A percentile compares a stretch with the other conserved stretches of the same genome.
Evolutionary conservation across 2,888 invertebrate genomes (phyloP).

Genomic region (Andrena marginata): DNA sequence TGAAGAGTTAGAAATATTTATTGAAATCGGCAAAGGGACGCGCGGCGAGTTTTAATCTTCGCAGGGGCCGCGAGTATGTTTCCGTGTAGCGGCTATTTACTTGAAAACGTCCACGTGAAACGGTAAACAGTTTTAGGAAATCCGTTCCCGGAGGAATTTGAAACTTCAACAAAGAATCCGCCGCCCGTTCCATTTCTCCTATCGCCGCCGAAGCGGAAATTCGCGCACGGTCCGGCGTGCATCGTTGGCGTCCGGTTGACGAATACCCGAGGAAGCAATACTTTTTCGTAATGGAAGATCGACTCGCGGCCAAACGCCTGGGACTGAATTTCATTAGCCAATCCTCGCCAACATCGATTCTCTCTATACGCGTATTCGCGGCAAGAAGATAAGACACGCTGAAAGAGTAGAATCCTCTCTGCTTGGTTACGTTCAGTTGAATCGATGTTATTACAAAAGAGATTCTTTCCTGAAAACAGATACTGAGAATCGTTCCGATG

Average conservation of each 20-base stretch:
- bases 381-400: too few species aligned
- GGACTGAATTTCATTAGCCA: not conserved
- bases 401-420: too few species aligned
- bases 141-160: constrained; percentile 37
- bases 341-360: not conserved
- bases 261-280: not conserved
- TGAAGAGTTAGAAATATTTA: constrained; percentile 55
- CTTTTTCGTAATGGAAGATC: constrained; percentile 19
- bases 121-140: constrained; percentile 53
- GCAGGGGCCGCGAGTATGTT: constrained; percentile 45
- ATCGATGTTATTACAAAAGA: too few species aligned
- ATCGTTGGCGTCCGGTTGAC: constrained; percentile 9
- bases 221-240: not conserved
- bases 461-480: too few species aligned
- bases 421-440: too few species aligned
- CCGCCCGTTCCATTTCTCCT: not conserved
- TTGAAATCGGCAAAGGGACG: constrained; percentile 30
- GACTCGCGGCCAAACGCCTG: too few species aligned
- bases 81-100: constrained; percentile 50
- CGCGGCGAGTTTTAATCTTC: constrained; percentile 43
- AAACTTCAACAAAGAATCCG: constrained; percentile 45
- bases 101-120: constrained; percentile 39
- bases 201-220: not conserved
- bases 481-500: too few species aligned
- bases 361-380: too few species aligned